A percentile compares a stretch with the other conserved stretches of the same genome.
phyloP scores from a whole-genome alignment of 2,888 invertebrate species.

The Amitus sp. region DNA sequence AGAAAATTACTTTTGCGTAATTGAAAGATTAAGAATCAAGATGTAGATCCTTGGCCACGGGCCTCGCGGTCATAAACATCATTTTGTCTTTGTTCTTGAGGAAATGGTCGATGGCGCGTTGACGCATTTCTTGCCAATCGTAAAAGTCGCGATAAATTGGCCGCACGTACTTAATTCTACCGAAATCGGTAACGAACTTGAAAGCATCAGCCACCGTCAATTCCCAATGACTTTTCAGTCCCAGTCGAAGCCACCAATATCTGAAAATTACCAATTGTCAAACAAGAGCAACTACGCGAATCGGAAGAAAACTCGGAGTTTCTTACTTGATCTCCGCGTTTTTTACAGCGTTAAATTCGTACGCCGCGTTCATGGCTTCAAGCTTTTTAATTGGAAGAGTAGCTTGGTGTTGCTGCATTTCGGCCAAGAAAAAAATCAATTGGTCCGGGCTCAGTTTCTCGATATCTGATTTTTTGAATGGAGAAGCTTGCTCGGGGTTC shows the following conservation, averaged over 20 bases:
- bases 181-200: constrained; percentile 83
- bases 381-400: constrained; percentile 70
- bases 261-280: too few species aligned
- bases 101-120: constrained; percentile 78
- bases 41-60: constrained; percentile 81
- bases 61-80: constrained; percentile 85
- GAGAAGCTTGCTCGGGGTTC: constrained; percentile 60
- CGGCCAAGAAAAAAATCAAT: constrained; percentile 75
- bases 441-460: constrained; percentile 72
- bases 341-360: constrained; percentile 72
- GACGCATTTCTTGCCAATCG: constrained; percentile 79
- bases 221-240: constrained; percentile 78
- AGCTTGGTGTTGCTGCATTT: constrained; percentile 70
- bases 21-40: constrained; percentile 49
- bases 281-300: too few species aligned
- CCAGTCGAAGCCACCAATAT: constrained; percentile 81
- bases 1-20: neutral
- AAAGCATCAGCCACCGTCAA: constrained; percentile 75
- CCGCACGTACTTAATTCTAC: constrained; percentile 91
- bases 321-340: constrained; percentile 79
- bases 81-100: constrained; percentile 75
- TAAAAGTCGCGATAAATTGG: constrained; percentile 89
- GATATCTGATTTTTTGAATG: constrained; percentile 69
- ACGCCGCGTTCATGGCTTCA: constrained; percentile 72
- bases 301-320: neutral